Percentiles rank a stretch among this genome's conserved stretches.
Conservation (phyloP, 2,113 vertebrate genomes). For the Hepsetus odoe region DNA sequence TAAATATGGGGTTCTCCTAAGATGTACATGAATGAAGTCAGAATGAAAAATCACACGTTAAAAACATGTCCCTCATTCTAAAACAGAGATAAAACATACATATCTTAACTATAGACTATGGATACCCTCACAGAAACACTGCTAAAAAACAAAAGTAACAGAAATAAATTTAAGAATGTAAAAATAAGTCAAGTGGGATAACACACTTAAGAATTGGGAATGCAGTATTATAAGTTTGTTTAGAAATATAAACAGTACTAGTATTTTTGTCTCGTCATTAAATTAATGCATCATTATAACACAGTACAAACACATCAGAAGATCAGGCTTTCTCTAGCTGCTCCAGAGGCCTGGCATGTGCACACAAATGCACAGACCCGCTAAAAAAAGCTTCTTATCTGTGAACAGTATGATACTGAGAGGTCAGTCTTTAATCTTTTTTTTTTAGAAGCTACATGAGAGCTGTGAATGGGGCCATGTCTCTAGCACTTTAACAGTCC, state of each 20-base stretch:
- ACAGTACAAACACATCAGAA: background rate
- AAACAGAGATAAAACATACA: background rate
- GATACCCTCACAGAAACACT: too few species aligned
- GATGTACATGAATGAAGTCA: too few species aligned
- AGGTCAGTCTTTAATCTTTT: too few species aligned
- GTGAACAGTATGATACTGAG: constrained; percentile 47
- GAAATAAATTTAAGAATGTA: too few species aligned
- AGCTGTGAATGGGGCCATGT: background rate
- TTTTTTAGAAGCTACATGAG: constrained; percentile 34
- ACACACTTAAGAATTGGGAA: too few species aligned
- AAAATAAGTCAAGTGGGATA: too few species aligned
- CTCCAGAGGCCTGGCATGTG: background rate
- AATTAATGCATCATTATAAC: background rate
- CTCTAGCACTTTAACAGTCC: background rate
- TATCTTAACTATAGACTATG: too few species aligned
- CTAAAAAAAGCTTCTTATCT: constrained; percentile 56
- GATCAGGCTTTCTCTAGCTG: background rate
- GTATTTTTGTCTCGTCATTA: background rate
- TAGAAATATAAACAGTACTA: background rate
- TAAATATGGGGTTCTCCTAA: background rate
- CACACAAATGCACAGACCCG: constrained; percentile 12
- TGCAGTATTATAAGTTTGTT: background rate
- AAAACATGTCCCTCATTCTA: too few species aligned
- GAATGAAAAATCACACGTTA: too few species aligned
- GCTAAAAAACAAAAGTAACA: too few species aligned